A percentile compares a stretch with the other conserved stretches of the same genome.
phyloP scores from a whole-genome alignment of 2,797 vertebrate species.

The Anas georgica region DNA sequence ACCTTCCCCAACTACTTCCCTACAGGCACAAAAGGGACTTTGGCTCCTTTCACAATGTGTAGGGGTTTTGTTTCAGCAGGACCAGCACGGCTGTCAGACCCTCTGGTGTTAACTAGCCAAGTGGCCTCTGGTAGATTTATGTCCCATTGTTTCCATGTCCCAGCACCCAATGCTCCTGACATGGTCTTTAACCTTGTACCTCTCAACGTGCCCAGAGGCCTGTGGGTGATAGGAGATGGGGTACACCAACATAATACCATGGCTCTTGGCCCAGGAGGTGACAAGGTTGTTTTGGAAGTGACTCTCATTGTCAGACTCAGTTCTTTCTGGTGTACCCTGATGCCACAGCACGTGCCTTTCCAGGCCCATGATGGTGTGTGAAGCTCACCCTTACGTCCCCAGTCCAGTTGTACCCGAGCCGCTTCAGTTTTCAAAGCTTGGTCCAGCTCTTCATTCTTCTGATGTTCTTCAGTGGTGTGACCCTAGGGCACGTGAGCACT shows the following conservation, averaged over 20 bases:
- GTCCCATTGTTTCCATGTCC: too few species aligned
- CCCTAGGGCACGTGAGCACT: too few species aligned
- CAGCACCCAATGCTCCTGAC: too few species aligned
- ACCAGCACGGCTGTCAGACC: background rate
- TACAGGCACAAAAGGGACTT: background rate
- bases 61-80: background rate
- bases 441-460: too few species aligned
- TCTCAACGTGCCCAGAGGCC: too few species aligned
- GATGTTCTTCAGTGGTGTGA: too few species aligned
- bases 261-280: background rate
- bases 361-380: background rate
- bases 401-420: too few species aligned
- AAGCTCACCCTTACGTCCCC: too few species aligned
- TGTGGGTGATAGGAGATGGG: too few species aligned
- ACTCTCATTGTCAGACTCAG: accelerated
- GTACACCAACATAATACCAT: too few species aligned
- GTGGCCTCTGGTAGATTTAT: background rate
- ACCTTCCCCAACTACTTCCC: background rate
- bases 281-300: background rate
- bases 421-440: accelerated
- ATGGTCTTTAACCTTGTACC: too few species aligned
- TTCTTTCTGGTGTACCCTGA: background rate
- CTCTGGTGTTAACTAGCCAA: too few species aligned
- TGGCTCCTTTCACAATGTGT: background rate
- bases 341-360: background rate